Percentiles rank a stretch among this genome's conserved stretches.
These are phyloP conservation scores for Cynodonichthys magdalenae DNA, from an alignment of 2,797 vertebrate species.

Conservation along the genomic window DNA sequence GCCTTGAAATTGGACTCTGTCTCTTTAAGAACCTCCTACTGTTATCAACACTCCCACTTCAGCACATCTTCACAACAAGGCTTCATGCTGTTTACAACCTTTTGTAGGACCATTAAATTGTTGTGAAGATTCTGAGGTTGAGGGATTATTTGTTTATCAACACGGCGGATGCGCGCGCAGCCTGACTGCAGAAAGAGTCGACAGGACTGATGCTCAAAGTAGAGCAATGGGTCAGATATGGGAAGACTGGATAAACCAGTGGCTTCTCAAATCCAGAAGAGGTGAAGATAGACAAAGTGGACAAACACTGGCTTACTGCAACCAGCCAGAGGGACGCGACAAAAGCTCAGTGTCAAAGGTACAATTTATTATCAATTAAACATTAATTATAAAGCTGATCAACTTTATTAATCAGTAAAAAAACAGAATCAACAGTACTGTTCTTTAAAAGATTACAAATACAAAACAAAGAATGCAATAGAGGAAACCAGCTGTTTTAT, in stretches of 20 bases:
- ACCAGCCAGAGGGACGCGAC: background rate
- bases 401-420: background rate
- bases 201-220: constrained; percentile 3
- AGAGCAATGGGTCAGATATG: background rate
- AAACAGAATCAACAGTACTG: background rate
- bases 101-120: too few relatives aligned
- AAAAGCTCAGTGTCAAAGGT: background rate
- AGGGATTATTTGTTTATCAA: too few relatives aligned
- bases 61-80: too few relatives aligned
- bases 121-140: too few relatives aligned
- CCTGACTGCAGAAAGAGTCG: too few relatives aligned
- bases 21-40: too few relatives aligned
- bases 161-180: too few relatives aligned
- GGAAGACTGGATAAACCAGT: background rate
- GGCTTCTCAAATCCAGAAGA: background rate
- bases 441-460: background rate
- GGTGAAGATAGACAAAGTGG: background rate
- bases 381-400: too few relatives aligned
- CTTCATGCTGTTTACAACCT: too few relatives aligned
- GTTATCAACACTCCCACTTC: too few relatives aligned
- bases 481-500: background rate
- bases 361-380: background rate
- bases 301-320: background rate
- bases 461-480: too few relatives aligned
- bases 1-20: too few relatives aligned